Percentiles rank a stretch among this genome's conserved stretches.
These are phyloP conservation scores for Drosophila rubida DNA, from an alignment of 2,888 invertebrate species.

Conservation along the genomic window DNA sequence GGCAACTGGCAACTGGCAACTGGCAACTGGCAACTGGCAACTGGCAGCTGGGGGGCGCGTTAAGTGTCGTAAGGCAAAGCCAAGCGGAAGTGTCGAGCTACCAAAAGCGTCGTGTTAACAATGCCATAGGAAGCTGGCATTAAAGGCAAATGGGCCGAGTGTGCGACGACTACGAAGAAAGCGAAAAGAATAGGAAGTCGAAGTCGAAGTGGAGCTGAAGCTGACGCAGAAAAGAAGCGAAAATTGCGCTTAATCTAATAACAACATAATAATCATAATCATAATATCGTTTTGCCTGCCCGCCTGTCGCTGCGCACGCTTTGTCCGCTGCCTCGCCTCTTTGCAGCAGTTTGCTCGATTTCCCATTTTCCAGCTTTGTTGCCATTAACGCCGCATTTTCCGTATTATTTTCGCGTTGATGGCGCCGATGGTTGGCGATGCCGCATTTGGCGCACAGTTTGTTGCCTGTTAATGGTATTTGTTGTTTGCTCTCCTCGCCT, in stretches of 20 bases:
- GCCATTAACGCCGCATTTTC: conserved; percentile 76
- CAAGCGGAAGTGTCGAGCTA: conserved; percentile 67
- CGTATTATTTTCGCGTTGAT: conserved; percentile 78
- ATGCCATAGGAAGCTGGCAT: conserved; percentile 42
- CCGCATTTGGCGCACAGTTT: conserved; percentile 74
- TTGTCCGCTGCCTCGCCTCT: not conserved
- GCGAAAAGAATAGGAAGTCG: conserved; percentile 20
- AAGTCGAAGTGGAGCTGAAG: not conserved
- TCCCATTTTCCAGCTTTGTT: conserved; percentile 27
- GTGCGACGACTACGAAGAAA: conserved; percentile 7
- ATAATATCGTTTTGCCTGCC: conserved; percentile 75
- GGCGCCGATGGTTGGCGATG: conserved; percentile 49
- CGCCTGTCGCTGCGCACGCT: conserved; percentile 47
- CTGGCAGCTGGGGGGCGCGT: conserved; percentile 35
- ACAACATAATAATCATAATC: conserved; percentile 83
- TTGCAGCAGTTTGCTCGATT: not conserved
- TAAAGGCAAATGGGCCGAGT: conserved; percentile 30
- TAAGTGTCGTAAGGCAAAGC: conserved; percentile 78
- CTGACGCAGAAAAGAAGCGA: conserved; percentile 55
- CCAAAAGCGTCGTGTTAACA: conserved; percentile 59
- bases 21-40: conserved; percentile 45
- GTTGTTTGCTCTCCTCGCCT: conserved; percentile 36
- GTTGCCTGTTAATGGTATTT: conserved; percentile 69
- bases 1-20: conserved; percentile 23
- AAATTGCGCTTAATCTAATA: conserved; percentile 83